Base-by-base conservation (phyloP, 2,797 vertebrate genomes). In the Chaenodraco wilsoni region DNA sequence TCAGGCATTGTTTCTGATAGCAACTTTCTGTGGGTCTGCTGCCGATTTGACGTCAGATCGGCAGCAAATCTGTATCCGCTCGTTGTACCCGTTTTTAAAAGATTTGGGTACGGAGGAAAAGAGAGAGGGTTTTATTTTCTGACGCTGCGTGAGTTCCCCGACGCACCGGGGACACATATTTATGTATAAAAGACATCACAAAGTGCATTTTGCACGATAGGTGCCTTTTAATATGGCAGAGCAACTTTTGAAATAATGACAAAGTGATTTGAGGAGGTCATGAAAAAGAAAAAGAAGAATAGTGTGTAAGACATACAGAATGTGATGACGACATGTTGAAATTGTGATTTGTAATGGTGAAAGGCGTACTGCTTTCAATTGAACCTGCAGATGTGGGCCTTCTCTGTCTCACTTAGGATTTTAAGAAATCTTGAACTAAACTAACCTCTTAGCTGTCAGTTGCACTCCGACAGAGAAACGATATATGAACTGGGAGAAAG, bases 401-500 rank as follows among this genome's bases (percentile, higher is more conserved):
- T 40, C 43, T 60, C 12, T 5, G 45, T 72, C 71, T 76, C 19
- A 0, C 57, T 58, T 40, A 1, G 46, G 17, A 86, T 90, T 90
- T 90, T 85, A 71, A 78, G 84, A 69, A 51, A 6, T 52, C 67
- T 79, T 73, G 72, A 85, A 85, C 81, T 76, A 67, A 58, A 66
- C 76, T 59, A 84, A 84, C 80, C 81, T 77, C 69, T 23, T 19
- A 43, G 81, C 82, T 88, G 84, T 85, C 86, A 87, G 65, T 52
- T 62, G 84, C 55, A 31, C 76, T 74, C 60, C 63, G 40, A n/a
- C 58, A 16, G 72, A 85, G 75, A 72, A 66, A 49, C 72, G 78
- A 79, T 71, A 72, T 81, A 45, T 69, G 61, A 85, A 74, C 84
- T 51, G 51, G 13, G 50, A 49, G 66, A 44, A 43, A 72, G 56